Evolutionary conservation across 2,797 vertebrate genomes (phyloP), one percentile per base, ranked within the genome.

Genomic region (Sciaenops ocellatus): DNA sequence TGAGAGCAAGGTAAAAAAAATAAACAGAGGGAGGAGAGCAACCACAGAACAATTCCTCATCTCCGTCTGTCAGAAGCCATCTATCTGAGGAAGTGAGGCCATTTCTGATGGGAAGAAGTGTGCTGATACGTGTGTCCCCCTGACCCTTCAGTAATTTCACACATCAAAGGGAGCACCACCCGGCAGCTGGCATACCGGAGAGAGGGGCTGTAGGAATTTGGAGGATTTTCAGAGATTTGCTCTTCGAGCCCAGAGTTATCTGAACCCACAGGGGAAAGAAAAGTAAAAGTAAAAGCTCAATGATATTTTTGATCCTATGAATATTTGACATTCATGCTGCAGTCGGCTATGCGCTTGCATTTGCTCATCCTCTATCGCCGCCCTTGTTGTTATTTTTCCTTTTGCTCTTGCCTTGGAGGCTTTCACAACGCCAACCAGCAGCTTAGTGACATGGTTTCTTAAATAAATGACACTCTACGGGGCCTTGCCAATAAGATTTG

Each of bases 301-400:
- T 93, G 93, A 95, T 94, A 94, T 94, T 93, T 95, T 94, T 95
- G 93, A 95, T 94, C 92, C 91, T 78, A 87, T 93, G 93, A 94
- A 95, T 95, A 94, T 94, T 95, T 95, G 94, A 95, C 93, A 94
- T 94, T 94, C 91, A 92, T 87, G 89, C 91, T 76, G 86, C 89
- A 86, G 84, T 70, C 66, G 90, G 86, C 87, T 86, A 55, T 81
- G 72, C 50, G 71, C 86, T 77, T 77, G 69, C 85, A 42, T 83
- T 86, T 66, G 71, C 90, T 92, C 84, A 66, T 83, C 87, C 83
- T 86, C 77, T 69, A 56, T 83, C 74, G 8, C 73, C 56, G 51
- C 69, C 80, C 86, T 88, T 87, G 83, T 90, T 88, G 70, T 89
- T 86, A 69, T 87, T 69, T 81, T 82, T 66, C 76, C 26, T 76